phyloP scores from a whole-genome alignment of 2,797 vertebrate species.

The Sternarchorhynchus goeldii region DNA sequence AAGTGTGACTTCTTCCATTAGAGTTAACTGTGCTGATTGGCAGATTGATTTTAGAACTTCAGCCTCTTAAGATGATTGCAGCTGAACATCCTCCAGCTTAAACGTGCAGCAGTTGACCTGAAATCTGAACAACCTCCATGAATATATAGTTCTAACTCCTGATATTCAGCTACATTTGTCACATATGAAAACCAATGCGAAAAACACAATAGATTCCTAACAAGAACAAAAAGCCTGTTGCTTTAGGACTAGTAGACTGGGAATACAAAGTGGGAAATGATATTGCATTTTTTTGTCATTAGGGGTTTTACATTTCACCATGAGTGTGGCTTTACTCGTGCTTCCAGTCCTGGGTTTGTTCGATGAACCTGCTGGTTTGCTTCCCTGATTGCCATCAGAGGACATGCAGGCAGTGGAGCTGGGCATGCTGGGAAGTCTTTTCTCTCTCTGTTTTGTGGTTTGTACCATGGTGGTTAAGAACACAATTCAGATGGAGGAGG shows the following conservation, averaged over 20 bases:
- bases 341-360: background rate
- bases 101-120: conserved; percentile 6
- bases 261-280: conserved; percentile 29
- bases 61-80: conserved; percentile 4
- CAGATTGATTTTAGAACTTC: conserved; percentile 24
- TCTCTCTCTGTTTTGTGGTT: background rate
- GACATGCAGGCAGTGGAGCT: background rate
- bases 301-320: conserved; percentile 29
- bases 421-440: background rate
- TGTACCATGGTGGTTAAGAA: background rate
- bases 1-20: background rate
- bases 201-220: background rate
- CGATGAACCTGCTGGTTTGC: background rate
- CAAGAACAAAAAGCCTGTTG: background rate
- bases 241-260: conserved; percentile 24
- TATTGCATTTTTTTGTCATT: conserved; percentile 36
- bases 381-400: background rate
- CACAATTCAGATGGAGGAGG: background rate
- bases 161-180: background rate
- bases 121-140: background rate
- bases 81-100: conserved; percentile 10
- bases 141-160: background rate
- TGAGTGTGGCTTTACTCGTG: background rate
- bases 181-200: conserved; percentile 7
- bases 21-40: conserved; percentile 2